Evolutionary conservation across 2,113 vertebrate species (phyloP).

Genomic region (Ctenodactylus gundi): DNA sequence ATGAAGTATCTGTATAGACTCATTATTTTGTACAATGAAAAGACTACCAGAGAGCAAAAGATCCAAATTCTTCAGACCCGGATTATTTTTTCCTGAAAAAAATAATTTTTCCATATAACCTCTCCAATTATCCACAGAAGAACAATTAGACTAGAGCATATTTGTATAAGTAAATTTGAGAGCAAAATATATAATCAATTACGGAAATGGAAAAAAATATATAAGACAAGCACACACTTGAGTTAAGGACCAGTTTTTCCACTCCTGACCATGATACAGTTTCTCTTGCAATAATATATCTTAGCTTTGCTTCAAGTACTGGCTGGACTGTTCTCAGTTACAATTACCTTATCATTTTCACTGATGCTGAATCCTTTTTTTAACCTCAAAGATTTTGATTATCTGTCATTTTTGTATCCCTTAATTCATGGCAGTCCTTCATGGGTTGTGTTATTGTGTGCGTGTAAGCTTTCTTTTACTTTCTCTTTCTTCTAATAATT

Average conservation of each 20-base stretch:
- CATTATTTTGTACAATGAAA: background rate
- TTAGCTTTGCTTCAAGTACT: background rate
- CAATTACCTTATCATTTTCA: background rate
- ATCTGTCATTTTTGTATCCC: background rate
- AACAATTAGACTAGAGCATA: background rate
- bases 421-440: background rate
- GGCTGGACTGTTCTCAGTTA: background rate
- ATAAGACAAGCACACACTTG: background rate
- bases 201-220: background rate
- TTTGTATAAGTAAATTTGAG: background rate
- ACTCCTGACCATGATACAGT: background rate
- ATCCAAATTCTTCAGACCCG: background rate
- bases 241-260: background rate
- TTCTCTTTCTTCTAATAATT: background rate
- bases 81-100: background rate
- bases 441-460: background rate
- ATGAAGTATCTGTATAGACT: background rate
- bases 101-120: background rate
- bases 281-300: background rate
- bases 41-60: background rate
- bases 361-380: background rate
- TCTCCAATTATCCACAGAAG: background rate
- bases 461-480: too few relatives aligned
- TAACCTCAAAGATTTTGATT: background rate
- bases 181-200: background rate